These are phyloP conservation scores for Eira barbara DNA, from an alignment of 2,113 vertebrate species.

Conservation along the genomic window DNA sequence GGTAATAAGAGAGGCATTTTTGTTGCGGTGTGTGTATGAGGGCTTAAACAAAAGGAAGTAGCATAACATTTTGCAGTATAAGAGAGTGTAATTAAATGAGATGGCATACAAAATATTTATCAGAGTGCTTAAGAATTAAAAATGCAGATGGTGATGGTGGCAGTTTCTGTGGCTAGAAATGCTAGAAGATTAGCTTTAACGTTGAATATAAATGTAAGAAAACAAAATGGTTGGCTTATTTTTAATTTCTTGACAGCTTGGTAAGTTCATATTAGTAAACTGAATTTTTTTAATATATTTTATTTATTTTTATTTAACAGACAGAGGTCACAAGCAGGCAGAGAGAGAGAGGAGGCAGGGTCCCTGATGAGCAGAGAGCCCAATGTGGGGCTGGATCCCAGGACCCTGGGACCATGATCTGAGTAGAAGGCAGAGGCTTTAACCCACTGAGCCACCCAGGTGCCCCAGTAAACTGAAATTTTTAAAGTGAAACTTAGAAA, in stretches of 20 bases:
- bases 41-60: background rate
- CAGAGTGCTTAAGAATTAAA: background rate
- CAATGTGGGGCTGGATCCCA: too few species aligned
- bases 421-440: too few species aligned
- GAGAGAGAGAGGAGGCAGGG: too few species aligned
- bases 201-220: background rate
- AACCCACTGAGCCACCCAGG: too few species aligned
- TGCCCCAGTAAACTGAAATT: background rate
- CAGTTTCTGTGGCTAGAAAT: background rate
- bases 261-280: background rate
- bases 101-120: background rate
- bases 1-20: background rate
- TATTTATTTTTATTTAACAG: too few species aligned
- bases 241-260: slow-evolving; percentile 4
- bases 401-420: too few species aligned
- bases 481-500: slow-evolving; percentile 1
- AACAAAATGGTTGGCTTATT: background rate
- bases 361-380: too few species aligned
- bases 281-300: too few species aligned
- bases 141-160: background rate
- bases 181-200: background rate
- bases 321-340: too few species aligned
- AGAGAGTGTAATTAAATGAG: background rate
- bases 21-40: background rate
- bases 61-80: background rate